Evolutionary conservation across 2,797 vertebrate species (phyloP).

Genomic region (Cyclopterus lumpus): DNA sequence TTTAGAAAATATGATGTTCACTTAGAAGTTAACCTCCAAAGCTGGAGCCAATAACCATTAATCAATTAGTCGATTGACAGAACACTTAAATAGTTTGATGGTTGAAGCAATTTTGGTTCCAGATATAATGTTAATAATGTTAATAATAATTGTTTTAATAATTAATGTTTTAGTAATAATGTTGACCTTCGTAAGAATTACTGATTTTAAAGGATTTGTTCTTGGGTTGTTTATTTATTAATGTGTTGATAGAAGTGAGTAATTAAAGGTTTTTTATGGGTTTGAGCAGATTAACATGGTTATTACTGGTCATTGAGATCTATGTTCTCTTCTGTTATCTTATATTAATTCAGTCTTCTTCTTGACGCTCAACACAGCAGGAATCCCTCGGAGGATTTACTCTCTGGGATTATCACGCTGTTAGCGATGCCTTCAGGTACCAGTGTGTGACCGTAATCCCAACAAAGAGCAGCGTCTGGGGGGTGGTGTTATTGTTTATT

Average conservation of each 20-base stretch:
- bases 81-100: not conserved
- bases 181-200: no score
- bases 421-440: slow-evolving; percentile 42
- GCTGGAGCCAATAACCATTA: no score
- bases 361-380: not conserved
- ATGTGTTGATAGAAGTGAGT: not conserved
- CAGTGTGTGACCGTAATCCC: slow-evolving; percentile 39
- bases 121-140: not conserved
- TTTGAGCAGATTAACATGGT: not conserved
- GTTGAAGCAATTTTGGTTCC: not conserved
- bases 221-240: not conserved
- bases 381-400: slow-evolving; percentile 45
- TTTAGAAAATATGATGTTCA: no score
- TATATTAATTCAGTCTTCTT: not conserved
- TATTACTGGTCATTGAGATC: not conserved
- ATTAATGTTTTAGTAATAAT: no score
- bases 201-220: not conserved
- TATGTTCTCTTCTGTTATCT: not conserved
- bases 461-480: slow-evolving; percentile 33
- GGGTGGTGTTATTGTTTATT: slow-evolving; percentile 34
- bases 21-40: no score
- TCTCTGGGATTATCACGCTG: slow-evolving; percentile 37
- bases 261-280: not conserved
- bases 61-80: not conserved
- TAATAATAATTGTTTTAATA: no score